Evolutionary conservation across 1,140 invertebrate genomes (phyloP), one percentile per base, ranked within the genome.

Genomic region (Diuraphis noxia): DNA sequence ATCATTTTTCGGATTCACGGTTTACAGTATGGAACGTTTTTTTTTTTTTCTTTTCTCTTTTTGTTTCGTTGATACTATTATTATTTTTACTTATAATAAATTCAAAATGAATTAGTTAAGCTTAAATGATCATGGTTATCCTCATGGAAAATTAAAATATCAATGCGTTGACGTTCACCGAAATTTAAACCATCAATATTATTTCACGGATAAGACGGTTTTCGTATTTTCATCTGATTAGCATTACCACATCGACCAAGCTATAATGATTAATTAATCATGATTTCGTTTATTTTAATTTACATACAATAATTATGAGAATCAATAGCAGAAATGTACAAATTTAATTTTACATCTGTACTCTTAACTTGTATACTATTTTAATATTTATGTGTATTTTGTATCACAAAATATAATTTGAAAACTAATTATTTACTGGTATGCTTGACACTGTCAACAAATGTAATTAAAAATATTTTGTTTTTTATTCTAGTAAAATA

Each of bases 101-200:
- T 82, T 23, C 38, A 82, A 82, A 82, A 82, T 41, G 38, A 82
- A 41, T 82, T 82, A 82, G 81, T 82, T 40, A 30, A 82, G 38
- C 81, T 38, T 40, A 82, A 82, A 82, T 5, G 38, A 41, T 17
- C 13, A 10, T 82, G 38, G 81, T 82, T 41, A 38, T 82, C 40
- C 81, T 82, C 40, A 30, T 41, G 81, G 81, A 82, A 82, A 82
- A 82, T 82, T 30, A 82, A 82, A 82, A 41, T 82, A 82, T 82
- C 81, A 41, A 81, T 81, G 79, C 81, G 81, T 41, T 30, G 36
- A 41, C 81, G 79, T 38, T 25, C 0, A 23, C 23, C 23, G 25
- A 25, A 79, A 79, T 8, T 79, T 36, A 79, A 79, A 36, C 21
- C 72, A 79, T 72, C 34, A 36, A 79, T 79, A 36, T 79, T 79